Evolutionary conservation across 2,113 vertebrate species (phyloP).

Genomic region (Anarrhichthys ocellatus): DNA sequence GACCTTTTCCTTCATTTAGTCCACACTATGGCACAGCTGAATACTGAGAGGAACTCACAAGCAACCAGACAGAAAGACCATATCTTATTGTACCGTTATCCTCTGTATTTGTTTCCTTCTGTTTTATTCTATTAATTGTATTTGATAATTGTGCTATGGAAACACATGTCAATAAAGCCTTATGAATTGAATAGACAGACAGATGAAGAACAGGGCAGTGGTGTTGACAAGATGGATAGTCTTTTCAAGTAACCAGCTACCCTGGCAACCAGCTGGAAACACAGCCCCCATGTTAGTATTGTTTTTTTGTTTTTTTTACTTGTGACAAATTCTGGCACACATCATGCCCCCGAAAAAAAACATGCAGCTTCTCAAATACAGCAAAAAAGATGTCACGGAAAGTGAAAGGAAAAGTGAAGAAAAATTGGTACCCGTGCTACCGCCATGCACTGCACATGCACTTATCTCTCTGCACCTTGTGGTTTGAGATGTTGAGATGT

Average conservation of each 20-base stretch:
- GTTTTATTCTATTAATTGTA: neutral
- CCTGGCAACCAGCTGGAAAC: neutral
- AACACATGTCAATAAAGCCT: neutral
- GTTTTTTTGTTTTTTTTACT: neutral
- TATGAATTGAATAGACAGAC: neutral
- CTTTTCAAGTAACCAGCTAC: neutral
- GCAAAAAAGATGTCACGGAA: constrained; percentile 7
- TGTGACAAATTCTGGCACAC: neutral
- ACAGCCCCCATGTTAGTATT: neutral
- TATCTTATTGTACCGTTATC: neutral
- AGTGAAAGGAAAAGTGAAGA: constrained; percentile 10
- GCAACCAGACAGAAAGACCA: neutral
- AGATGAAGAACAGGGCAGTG: neutral
- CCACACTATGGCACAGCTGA: constrained; percentile 40
- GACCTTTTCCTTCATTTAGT: constrained; percentile 73
- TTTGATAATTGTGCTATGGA: neutral
- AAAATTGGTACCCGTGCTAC: constrained; percentile 22
- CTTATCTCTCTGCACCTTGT: constrained; percentile 3
- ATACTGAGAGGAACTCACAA: constrained; percentile 40
- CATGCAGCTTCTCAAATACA: neutral
- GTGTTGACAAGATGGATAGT: neutral
- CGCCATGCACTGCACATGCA: constrained; percentile 24
- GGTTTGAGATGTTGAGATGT: constrained; percentile 20
- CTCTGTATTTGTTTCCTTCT: neutral
- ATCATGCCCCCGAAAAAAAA: neutral